phyloP scores from a whole-genome alignment of 1,140 invertebrate species.

The Orussus abietinus region DNA sequence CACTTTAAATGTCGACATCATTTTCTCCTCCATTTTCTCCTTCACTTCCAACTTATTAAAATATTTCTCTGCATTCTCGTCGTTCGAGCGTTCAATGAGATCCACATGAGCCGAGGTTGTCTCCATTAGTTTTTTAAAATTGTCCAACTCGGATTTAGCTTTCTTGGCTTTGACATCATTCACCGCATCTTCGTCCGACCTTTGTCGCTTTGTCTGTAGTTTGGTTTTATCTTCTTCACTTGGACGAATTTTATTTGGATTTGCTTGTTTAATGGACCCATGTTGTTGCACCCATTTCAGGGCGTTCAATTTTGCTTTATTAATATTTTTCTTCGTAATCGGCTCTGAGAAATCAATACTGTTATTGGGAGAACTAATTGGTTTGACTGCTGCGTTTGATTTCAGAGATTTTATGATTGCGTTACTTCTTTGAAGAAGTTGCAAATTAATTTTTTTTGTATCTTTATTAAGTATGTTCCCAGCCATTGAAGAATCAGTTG shows the following conservation, averaged over 20 bases:
- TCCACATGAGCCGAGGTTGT: slow-evolving; percentile 72
- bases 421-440: not conserved
- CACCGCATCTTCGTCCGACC: slow-evolving; percentile 43
- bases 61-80: slow-evolving; percentile 78
- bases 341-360: slow-evolving; percentile 62
- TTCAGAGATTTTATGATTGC: not conserved
- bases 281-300: slow-evolving; percentile 62
- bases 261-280: slow-evolving; percentile 61
- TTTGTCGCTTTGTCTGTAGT: slow-evolving; percentile 52
- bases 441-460: not conserved
- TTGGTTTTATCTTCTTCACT: slow-evolving; percentile 56
- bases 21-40: slow-evolving; percentile 89
- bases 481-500: too few relatives aligned
- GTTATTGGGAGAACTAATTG: slow-evolving; percentile 32
- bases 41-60: slow-evolving; percentile 85
- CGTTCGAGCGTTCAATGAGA: slow-evolving; percentile 68
- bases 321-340: slow-evolving; percentile 54
- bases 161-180: slow-evolving; percentile 52
- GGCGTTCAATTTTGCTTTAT: slow-evolving; percentile 66
- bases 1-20: slow-evolving; percentile 79
- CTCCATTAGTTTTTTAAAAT: slow-evolving; percentile 77
- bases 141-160: slow-evolving; percentile 55
- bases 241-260: slow-evolving; percentile 64
- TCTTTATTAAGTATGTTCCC: too few relatives aligned
- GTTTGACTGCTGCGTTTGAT: not conserved